These are phyloP conservation scores for Acronicta aceris DNA, from an alignment of 2,888 invertebrate genomes.

Conservation along the genomic window DNA sequence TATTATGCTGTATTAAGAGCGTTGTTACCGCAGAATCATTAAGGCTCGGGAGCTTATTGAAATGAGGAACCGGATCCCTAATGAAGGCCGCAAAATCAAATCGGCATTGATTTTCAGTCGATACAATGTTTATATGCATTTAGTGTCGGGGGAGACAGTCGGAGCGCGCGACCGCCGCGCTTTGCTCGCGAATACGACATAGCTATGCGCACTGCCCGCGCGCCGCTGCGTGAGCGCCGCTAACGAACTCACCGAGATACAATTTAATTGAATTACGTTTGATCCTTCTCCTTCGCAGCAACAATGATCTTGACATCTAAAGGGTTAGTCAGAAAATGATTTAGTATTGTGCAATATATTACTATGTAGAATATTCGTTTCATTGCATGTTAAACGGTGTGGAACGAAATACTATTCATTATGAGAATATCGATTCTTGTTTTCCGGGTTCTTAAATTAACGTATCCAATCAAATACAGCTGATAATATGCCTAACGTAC, in stretches of 20 bases:
- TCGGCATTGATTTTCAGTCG: constrained; percentile 83
- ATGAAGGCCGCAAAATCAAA: constrained; percentile 88
- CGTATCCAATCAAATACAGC: constrained; percentile 54
- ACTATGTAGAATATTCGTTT: constrained; percentile 8
- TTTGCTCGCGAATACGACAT: constrained; percentile 46
- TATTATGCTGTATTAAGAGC: constrained; percentile 82
- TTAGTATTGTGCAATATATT: constrained; percentile 20
- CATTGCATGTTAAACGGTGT: constrained; percentile 12
- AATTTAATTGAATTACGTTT: constrained; percentile 72
- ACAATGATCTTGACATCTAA: constrained; percentile 49
- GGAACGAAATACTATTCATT: constrained; percentile 25
- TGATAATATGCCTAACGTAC: constrained; percentile 34
- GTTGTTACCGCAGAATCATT: constrained; percentile 85
- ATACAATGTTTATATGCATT: constrained; percentile 82
- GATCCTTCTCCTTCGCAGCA: constrained; percentile 56
- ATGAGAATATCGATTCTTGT: constrained; percentile 40
- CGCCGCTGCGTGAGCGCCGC: constrained; percentile 35
- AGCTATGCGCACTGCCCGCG: constrained; percentile 40
- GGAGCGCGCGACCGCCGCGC: constrained; percentile 45
- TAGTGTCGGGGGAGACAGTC: constrained; percentile 74
- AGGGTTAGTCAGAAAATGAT: constrained; percentile 27
- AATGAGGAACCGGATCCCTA: constrained; percentile 87
- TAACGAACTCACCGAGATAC: constrained; percentile 71
- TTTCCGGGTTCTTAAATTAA: constrained; percentile 48
- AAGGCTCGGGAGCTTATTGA: constrained; percentile 83